Evolutionary conservation across 1,140 invertebrate species (phyloP).

Genomic region (Tetranychus urticae): DNA sequence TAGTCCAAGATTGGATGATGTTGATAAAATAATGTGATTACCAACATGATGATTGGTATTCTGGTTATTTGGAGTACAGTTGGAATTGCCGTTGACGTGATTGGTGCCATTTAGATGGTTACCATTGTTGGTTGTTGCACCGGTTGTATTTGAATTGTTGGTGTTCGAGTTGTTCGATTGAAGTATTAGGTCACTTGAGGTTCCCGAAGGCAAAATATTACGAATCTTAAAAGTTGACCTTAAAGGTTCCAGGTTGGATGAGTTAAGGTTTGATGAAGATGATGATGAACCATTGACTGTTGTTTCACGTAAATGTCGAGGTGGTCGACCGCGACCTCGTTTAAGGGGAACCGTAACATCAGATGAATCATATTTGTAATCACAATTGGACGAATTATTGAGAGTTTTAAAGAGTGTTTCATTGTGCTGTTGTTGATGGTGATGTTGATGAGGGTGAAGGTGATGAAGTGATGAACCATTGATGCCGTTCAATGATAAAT

Average conservation of each 20-base stretch:
- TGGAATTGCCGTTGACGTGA: no score
- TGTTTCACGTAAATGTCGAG: not conserved
- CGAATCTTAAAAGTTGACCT: not conserved
- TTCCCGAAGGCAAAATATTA: not conserved
- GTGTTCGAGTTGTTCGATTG: no score
- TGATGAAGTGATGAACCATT: not conserved
- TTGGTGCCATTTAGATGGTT: not conserved
- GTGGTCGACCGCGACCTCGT: slow-evolving; percentile 7
- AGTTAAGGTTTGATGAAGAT: not conserved
- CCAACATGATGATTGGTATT: no score
- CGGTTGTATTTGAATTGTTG: not conserved
- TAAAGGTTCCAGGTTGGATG: not conserved
- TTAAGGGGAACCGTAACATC: not conserved
- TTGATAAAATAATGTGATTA: not conserved
- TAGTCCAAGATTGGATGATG: not conserved
- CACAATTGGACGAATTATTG: not conserved
- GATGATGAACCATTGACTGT: not conserved
- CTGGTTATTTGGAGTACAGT: not conserved
- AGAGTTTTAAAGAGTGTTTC: not conserved
- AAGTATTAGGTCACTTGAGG: not conserved
- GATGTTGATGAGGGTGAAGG: not conserved
- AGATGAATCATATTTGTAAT: not conserved
- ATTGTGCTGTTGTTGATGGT: not conserved
- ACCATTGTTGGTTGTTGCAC: not conserved
- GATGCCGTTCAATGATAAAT: not conserved